Evolutionary conservation across 2,113 vertebrate genomes (phyloP), one percentile per base, ranked within the genome.

Genomic region (Turdus rufiventris): DNA sequence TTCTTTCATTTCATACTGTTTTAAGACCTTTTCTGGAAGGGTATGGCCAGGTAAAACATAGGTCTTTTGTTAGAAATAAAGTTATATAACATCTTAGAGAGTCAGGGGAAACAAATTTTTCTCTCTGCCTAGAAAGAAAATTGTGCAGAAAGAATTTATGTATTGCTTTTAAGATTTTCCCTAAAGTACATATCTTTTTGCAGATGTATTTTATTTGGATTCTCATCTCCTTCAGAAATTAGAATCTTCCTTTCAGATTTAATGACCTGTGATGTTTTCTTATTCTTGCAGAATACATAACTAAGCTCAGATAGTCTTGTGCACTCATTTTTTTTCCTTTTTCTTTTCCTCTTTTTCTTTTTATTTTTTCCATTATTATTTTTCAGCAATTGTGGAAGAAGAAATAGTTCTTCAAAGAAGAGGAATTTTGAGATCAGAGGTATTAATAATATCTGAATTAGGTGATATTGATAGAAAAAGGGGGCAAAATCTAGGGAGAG

Each of bases 201-300:
- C 8, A 8, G 51, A 58, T 73, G 3, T 86, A 50, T 77, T 91
- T 91, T 83, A 43, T 70, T 81, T 24, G 23, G 16, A 93, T 60
- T 87, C 38, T 78, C 43, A 79, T 90, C 75, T 93, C 34, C 54
- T 89, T 83, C 79, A 89, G 65, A 86, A 91, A 84, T 74, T 80
- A 91, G 56, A 77, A 86, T 33, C 20, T 84, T 90, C 38, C 10
- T 86, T 56, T 80, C 18, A 47, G 33, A 66, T 94, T 89, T 92
- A 95, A 92, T 77, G 65, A 92, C 77, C 47, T 89, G 45, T 88
- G 58, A 42, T 56, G 47, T 91, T 94, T 92, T 83, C 36, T 72
- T 88, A 42, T 92, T 77, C 63, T 80, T 65, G 42, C 68, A 84
- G 65, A 76, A 92, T 70, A 66, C 45, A 38, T 57, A 53, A 62